Evolutionary conservation across 2,113 vertebrate species (phyloP).

Genomic region (Zosterops pallidus): DNA sequence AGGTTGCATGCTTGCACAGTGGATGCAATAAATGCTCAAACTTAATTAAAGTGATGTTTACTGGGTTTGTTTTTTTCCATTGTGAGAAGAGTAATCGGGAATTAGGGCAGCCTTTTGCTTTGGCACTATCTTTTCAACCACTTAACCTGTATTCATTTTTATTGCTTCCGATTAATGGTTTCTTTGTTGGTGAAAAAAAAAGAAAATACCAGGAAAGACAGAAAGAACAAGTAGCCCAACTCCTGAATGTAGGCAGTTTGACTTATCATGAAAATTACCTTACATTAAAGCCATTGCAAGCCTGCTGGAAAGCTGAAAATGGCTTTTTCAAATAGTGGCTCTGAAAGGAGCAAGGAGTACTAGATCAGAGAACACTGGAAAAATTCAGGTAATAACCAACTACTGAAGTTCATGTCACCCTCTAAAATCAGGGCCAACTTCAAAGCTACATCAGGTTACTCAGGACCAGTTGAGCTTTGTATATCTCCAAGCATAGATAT

Average conservation of each 20-base stretch:
- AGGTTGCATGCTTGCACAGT: background rate
- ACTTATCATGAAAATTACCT: background rate
- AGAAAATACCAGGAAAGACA: background rate
- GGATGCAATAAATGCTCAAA: background rate
- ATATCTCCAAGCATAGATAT: background rate
- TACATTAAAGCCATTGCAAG: background rate
- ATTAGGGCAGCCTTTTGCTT: background rate
- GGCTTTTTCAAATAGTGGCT: background rate
- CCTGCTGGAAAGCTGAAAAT: background rate
- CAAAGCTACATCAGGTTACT: background rate
- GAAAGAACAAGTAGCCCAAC: background rate
- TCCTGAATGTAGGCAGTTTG: background rate
- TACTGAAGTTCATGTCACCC: background rate
- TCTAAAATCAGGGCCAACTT: background rate
- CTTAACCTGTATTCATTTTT: background rate
- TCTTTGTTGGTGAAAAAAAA: background rate
- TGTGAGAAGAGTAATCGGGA: background rate
- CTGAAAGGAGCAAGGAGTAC: background rate
- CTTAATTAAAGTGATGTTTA: background rate
- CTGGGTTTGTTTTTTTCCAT: rapidly evolving
- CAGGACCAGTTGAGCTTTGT: background rate
- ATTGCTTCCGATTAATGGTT: background rate
- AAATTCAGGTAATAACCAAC: background rate
- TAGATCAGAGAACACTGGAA: background rate
- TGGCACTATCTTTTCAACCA: background rate